Evolutionary conservation across 2,888 invertebrate species (phyloP), one percentile per base, ranked within the genome.

Genomic region (Sycophila texana): DNA sequence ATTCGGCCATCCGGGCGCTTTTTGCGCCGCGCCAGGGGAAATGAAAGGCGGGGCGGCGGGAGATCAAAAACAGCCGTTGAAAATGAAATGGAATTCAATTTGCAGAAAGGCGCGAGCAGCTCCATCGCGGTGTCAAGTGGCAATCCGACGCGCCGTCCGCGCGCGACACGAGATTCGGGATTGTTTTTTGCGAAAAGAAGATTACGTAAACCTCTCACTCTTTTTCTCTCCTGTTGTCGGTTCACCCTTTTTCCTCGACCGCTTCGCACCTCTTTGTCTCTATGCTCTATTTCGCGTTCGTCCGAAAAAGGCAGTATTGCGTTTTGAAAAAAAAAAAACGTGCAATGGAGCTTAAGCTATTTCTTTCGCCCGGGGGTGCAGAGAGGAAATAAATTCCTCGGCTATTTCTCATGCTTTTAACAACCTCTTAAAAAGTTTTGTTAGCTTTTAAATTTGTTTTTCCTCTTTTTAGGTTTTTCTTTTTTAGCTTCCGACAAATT

Each of bases 11-110:
- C 10, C 39, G 1, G 39, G 57, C 47, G 16, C 18, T 58, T 58
- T 49, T 53, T 22, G 55, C 10, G 7, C n/a, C 53, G 13, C 2
- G 0, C 26, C 4, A 2, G 22, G 55, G 58, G 55, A 74, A 74
- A 66, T 74, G 51, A 55, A 16, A 68, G 53, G 53, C 49, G 13
- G 66, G 14, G 65, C 39, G 16, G 39, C 26, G 20, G 30, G 39
- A 67, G 65, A 73, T 76, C 63, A 76, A 66, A 76, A 57, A 66
- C 63, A 68, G 39, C 70, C 73, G 74, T 72, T 73, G 68, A 18
- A 70, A 74, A 70, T 68, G 70, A 80, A 63, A 73, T 58, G 63
- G 82, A 81, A 80, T 79, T 81, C 57, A 70, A 81, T 82, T 81
- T 80, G 79, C 57, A 4, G 39, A 22, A 55, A 16, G 22, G 66